Percentiles rank a stretch among this genome's conserved stretches.
These are phyloP conservation scores for Rhinophrynus dorsalis DNA, from an alignment of 2,797 vertebrate genomes.

Conservation along the genomic window DNA sequence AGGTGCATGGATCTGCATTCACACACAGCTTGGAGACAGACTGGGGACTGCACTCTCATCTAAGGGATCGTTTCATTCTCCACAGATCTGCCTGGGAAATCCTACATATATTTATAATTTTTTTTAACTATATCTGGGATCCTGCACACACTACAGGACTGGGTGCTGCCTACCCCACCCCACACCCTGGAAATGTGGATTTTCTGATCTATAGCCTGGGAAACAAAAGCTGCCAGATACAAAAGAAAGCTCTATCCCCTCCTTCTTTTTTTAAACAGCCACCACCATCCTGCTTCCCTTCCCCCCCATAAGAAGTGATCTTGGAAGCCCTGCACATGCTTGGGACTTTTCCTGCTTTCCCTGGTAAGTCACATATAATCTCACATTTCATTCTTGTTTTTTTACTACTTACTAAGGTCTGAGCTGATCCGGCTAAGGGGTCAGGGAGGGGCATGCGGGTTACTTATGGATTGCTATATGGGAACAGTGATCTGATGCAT, in stretches of 20 bases:
- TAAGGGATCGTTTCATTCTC: background rate
- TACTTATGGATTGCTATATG: conserved; percentile 47
- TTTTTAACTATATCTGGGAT: background rate
- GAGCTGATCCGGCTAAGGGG: background rate
- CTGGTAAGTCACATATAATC: conserved; percentile 27
- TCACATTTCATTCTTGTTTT: background rate
- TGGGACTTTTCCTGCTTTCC: background rate
- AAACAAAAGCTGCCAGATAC: conserved; percentile 37
- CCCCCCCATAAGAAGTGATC: conserved; percentile 26
- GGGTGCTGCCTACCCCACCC: background rate
- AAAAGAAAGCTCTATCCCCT: conserved; percentile 14
- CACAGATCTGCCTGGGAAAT: background rate
- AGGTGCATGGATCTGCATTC: conserved; percentile 28
- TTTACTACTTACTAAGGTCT: conserved; percentile 6
- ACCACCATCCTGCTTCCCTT: conserved; percentile 17
- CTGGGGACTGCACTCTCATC: background rate
- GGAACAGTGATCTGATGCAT: conserved; percentile 26
- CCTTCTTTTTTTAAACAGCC: conserved; percentile 31
- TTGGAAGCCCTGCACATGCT: conserved; percentile 30
- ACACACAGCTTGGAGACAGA: conserved; percentile 2
- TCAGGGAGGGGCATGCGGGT: conserved; percentile 45
- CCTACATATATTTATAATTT: background rate
- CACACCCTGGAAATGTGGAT: conserved; percentile 10
- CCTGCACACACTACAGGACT: background rate
- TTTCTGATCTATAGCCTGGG: conserved; percentile 17